Evolutionary conservation across 2,888 invertebrate species (phyloP).

Genomic region (Cylindroiulus punctatus): DNA sequence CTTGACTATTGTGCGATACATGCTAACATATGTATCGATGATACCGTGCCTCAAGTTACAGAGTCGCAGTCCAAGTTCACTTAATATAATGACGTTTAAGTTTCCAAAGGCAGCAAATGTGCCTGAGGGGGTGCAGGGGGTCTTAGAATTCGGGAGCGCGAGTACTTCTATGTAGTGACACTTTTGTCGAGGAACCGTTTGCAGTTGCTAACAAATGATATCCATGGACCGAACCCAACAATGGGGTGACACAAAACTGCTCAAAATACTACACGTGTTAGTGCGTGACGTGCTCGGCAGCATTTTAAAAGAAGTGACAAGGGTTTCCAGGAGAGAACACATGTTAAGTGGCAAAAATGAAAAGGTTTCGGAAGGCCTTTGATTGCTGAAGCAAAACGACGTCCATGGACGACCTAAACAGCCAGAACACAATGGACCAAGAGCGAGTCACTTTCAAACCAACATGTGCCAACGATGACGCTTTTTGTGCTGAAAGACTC

Average conservation of each 20-base stretch:
- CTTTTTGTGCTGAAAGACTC: no score
- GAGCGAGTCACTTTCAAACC: background rate
- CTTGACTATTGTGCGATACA: no score
- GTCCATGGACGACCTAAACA: background rate
- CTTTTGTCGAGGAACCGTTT: background rate
- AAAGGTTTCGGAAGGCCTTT: constrained; percentile 1
- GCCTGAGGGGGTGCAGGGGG: background rate
- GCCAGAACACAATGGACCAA: background rate
- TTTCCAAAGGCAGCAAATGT: background rate
- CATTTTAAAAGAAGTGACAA: constrained; percentile 22
- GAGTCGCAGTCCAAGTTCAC: background rate
- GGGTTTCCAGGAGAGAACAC: constrained; percentile 37
- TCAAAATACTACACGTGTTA: constrained; percentile 40
- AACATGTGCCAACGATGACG: background rate
- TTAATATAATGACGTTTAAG: constrained; percentile 39
- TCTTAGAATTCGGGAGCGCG: background rate
- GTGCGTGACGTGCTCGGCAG: background rate
- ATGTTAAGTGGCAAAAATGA: constrained; percentile 41
- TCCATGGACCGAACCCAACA: background rate
- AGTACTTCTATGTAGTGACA: constrained; percentile 37
- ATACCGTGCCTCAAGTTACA: background rate
- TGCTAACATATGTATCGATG: no score
- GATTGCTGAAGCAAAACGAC: constrained; percentile 27
- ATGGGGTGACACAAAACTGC: background rate
- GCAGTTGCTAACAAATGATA: background rate